These are phyloP conservation scores for Heliconius erato DNA, from an alignment of 2,888 invertebrate genomes.

Conservation along the genomic window DNA sequence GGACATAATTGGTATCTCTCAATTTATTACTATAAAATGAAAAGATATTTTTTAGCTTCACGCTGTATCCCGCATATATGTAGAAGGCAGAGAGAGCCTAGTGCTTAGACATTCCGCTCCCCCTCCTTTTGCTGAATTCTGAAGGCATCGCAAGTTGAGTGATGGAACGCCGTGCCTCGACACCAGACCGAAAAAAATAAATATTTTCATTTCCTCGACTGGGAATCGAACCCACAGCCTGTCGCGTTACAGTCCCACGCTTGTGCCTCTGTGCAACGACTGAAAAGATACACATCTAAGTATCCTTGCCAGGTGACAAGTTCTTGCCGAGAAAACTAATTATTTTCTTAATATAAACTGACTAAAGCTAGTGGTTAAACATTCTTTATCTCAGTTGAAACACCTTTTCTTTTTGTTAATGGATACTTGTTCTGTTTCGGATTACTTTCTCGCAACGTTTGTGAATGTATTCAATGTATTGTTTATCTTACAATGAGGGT, in stretches of 20 bases:
- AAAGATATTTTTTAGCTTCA: neutral
- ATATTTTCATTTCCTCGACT: too few relatives aligned
- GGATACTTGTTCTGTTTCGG: conserved; percentile 18
- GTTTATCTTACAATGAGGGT: neutral
- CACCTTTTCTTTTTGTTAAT: conserved; percentile 22
- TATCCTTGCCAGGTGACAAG: neutral
- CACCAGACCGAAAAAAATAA: too few relatives aligned
- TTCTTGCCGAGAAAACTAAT: neutral
- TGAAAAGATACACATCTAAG: neutral
- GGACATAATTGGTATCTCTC: too few relatives aligned
- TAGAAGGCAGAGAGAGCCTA: too few relatives aligned
- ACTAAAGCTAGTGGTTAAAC: conserved; percentile 4
- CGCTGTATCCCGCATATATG: neutral
- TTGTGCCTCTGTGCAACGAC: too few relatives aligned
- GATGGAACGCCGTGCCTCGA: too few relatives aligned
- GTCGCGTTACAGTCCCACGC: too few relatives aligned
- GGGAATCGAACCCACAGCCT: too few relatives aligned
- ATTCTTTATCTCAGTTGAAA: conserved; percentile 27
- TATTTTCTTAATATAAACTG: conserved; percentile 22
- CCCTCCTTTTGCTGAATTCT: too few relatives aligned
- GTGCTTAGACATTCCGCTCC: too few relatives aligned
- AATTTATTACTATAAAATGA: too few relatives aligned
- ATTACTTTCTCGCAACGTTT: conserved; percentile 8
- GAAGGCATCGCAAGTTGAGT: too few relatives aligned
- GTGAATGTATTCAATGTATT: neutral